These are phyloP conservation scores for Hemibagrus wyckioides DNA, from an alignment of 2,113 vertebrate genomes.

Conservation along the genomic window DNA sequence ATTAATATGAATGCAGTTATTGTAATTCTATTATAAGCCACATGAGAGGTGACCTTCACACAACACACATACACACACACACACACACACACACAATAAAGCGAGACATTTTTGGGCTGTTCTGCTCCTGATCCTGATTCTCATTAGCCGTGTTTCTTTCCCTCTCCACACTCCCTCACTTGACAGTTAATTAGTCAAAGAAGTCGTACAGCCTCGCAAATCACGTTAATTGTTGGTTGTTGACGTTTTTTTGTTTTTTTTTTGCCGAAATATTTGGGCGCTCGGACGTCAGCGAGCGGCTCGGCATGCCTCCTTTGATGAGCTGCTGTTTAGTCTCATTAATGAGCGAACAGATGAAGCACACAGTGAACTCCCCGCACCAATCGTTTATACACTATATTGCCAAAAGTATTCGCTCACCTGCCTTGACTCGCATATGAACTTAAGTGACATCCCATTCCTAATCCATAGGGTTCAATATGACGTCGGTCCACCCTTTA, in stretches of 20 bases:
- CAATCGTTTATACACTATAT: constrained; percentile 10
- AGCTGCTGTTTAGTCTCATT: constrained; percentile 29
- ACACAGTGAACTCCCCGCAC: neutral
- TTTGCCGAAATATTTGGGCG: neutral
- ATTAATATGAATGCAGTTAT: constrained; percentile 41
- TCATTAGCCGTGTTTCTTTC: constrained; percentile 53
- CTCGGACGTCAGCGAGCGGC: neutral
- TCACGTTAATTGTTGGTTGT: constrained; percentile 43
- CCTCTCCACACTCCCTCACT: constrained; percentile 29
- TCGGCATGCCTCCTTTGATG: neutral
- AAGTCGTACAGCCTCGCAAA: constrained; percentile 42
- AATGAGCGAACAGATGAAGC: constrained; percentile 1
- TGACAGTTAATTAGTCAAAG: constrained; percentile 60
- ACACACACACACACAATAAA: constrained; percentile 22
- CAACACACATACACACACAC: neutral
- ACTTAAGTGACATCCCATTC: no score
- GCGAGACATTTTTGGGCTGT: constrained; percentile 26
- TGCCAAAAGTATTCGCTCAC: no score
- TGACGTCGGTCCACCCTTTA: no score
- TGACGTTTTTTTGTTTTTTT: constrained; percentile 17
- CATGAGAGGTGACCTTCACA: constrained; percentile 30
- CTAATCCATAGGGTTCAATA: no score
- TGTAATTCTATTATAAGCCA: constrained; percentile 25
- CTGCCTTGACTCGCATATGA: no score
- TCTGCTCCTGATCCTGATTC: constrained; percentile 43